A percentile compares a stretch with the other conserved stretches of the same genome.
These are phyloP conservation scores for Microctonus aethiopoides DNA, from an alignment of 2,888 invertebrate genomes.

Conservation along the genomic window DNA sequence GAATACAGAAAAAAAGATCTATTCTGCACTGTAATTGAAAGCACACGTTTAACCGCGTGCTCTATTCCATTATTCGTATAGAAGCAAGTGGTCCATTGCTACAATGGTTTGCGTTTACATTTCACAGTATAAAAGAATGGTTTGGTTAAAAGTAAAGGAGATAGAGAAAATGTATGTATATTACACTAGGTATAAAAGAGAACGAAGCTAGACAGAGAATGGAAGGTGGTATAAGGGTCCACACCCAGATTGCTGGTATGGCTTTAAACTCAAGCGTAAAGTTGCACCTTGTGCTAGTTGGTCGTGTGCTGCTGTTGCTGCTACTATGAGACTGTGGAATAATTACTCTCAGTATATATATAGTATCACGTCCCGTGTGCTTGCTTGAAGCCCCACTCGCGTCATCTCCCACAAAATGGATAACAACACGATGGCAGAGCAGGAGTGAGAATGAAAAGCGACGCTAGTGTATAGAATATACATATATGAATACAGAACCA, in stretches of 20 bases:
- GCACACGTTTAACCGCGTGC: background rate
- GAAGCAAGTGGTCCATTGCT: constrained; percentile 24
- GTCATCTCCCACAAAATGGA: constrained; percentile 41
- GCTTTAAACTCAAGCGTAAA: constrained; percentile 9
- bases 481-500: background rate
- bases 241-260: constrained; percentile 9
- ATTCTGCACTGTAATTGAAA: background rate
- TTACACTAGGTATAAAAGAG: background rate
- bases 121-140: background rate
- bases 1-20: background rate
- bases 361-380: constrained; percentile 24
- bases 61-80: background rate
- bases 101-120: background rate
- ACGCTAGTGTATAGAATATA: background rate
- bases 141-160: background rate
- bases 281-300: constrained; percentile 21
- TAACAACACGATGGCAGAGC: constrained; percentile 37
- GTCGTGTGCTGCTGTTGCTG: background rate
- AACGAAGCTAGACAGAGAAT: background rate
- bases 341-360: constrained; percentile 30
- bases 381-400: constrained; percentile 30
- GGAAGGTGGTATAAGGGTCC: background rate
- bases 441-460: constrained; percentile 17
- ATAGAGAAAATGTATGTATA: too few species aligned
- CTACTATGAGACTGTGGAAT: constrained; percentile 22